A percentile compares a stretch with the other conserved stretches of the same genome.
phyloP scores from a whole-genome alignment of 2,113 vertebrate species.

The Brienomyrus brachyistius region DNA sequence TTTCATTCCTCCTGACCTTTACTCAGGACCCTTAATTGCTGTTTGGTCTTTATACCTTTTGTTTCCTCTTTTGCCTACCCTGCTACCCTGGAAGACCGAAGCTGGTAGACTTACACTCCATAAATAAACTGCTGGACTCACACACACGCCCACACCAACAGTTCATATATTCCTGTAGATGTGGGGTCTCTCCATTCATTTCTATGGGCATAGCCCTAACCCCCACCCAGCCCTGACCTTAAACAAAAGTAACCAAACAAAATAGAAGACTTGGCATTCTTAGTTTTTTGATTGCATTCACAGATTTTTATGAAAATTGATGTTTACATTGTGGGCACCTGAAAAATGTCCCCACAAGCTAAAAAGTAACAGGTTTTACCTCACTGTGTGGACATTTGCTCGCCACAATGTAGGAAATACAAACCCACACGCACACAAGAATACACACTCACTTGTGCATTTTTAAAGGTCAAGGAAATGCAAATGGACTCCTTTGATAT shows the following conservation, averaged over 20 bases:
- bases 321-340: neutral
- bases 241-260: neutral
- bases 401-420: neutral
- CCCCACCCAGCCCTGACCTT: neutral
- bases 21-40: neutral
- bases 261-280: neutral
- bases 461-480: neutral
- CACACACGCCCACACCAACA: conserved; percentile 21
- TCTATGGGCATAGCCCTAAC: neutral
- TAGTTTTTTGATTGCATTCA: neutral
- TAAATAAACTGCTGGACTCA: neutral
- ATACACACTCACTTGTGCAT: neutral
- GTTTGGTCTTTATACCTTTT: neutral
- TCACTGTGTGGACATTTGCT: neutral
- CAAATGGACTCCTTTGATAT: neutral
- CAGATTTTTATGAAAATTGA: neutral
- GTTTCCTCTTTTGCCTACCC: neutral
- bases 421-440: neutral
- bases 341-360: neutral
- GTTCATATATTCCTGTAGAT: conserved; percentile 6
- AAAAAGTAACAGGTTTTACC: neutral
- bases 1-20: neutral
- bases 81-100: neutral
- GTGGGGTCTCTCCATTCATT: neutral
- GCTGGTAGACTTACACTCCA: neutral